Percentiles rank a stretch among this genome's conserved stretches.
phyloP scores from a whole-genome alignment of 2,113 vertebrate genomes.

The Thalassarche chlororhynchos region DNA sequence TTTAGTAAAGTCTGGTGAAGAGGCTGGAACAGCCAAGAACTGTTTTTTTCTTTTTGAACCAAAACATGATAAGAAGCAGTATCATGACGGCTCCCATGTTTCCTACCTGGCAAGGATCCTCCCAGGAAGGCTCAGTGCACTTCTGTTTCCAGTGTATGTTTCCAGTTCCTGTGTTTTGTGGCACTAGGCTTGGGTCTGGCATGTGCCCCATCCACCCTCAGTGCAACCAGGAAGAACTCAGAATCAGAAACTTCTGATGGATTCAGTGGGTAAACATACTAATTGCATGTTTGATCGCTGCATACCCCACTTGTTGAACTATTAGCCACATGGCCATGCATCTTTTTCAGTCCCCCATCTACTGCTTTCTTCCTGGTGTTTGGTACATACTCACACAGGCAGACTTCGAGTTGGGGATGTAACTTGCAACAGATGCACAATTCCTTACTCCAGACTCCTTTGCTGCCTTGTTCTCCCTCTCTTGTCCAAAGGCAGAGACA shows the following conservation, averaged over 20 bases:
- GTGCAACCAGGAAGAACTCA: not conserved
- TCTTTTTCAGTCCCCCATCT: not conserved
- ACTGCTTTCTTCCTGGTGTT: not conserved
- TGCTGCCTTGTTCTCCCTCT: not conserved
- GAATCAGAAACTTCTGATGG: not conserved
- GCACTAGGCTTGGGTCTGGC: not conserved
- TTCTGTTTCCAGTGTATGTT: not conserved
- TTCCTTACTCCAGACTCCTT: not conserved
- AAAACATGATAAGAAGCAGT: not conserved
- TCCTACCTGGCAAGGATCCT: not conserved
- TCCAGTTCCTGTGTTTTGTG: not conserved
- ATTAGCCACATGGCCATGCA: not conserved
- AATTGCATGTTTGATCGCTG: not conserved
- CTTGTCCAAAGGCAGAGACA: not conserved
- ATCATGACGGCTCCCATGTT: not conserved
- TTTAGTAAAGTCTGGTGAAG: not conserved
- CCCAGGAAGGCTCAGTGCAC: not conserved
- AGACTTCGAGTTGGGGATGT: not conserved
- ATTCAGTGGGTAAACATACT: not conserved
- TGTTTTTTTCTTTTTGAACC: not conserved
- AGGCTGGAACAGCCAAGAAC: not conserved
- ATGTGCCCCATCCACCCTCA: not conserved
- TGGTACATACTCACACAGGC: not conserved
- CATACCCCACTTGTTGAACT: not conserved
- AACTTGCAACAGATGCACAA: not conserved